phyloP scores from a whole-genome alignment of 2,113 vertebrate species.

The Tenebrosternarchus preto region DNA sequence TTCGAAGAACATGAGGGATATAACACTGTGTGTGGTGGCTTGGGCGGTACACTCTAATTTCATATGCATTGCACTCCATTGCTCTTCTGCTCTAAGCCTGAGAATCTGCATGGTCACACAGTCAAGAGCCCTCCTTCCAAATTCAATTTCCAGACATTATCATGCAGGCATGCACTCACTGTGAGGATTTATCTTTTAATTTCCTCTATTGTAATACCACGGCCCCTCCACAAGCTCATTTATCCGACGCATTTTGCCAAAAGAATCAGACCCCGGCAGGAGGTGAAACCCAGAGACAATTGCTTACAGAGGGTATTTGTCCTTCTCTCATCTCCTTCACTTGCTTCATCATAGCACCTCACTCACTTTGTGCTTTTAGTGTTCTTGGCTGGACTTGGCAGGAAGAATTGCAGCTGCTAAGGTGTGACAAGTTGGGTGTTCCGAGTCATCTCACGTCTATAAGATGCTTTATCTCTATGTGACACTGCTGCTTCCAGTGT shows the following conservation, averaged over 20 bases:
- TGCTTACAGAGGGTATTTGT: background rate
- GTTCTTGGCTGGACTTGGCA: constrained; percentile 41
- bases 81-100: constrained; percentile 11
- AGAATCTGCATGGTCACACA: constrained; percentile 2
- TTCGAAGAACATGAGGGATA: background rate
- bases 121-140: constrained; percentile 20
- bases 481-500: constrained; percentile 47
- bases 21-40: background rate
- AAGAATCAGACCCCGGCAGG: constrained; percentile 27
- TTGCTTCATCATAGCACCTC: constrained; percentile 1
- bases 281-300: constrained; percentile 35
- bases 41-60: background rate
- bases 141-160: constrained; percentile 42
- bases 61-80: background rate
- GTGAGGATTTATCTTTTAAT: constrained; percentile 51
- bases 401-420: constrained; percentile 28
- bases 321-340: background rate
- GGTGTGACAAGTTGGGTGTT: constrained; percentile 40
- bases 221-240: constrained; percentile 31
- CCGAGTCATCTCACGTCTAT: constrained; percentile 41
- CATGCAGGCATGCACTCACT: constrained; percentile 39
- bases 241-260: constrained; percentile 18
- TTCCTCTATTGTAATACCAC: constrained; percentile 26
- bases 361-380: constrained; percentile 44
- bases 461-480: constrained; percentile 50